Base-by-base conservation (phyloP, 2,797 vertebrate species). In the Lagocephalus sceleratus region DNA sequence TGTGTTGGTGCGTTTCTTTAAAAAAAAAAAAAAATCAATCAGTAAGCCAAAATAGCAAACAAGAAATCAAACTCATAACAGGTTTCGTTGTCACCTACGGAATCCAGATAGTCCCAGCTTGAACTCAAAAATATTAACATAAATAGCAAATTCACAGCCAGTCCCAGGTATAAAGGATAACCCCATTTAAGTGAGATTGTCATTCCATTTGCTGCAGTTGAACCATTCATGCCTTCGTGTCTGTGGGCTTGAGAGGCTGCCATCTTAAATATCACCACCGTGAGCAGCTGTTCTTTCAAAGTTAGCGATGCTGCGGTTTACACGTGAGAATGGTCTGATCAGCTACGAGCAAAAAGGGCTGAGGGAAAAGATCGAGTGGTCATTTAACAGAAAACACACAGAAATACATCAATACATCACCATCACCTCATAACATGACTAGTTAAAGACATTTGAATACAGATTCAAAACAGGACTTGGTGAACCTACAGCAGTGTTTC, bases 401-500 rank as follows among this genome's bases (percentile, higher is more conserved):
- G 42, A 82, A 62, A 84, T 76, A 86, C 83, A 90, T 74, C 26
- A 85, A 79, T 80, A 91, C 87, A 90, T 68, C 75, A 70, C 82
- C 78, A 85, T 83, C 47, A 84, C 82, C 75, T 85, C 83, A 68
- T 73, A 76, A 85, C 84, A 85, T 76, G 71, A 82, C 73, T 78
- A 50, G 63, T 75, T 81, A 68, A 75, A 83, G 78, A 90, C 85
- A 90, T 87, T 83, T 83, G 80, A 79, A 89, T 87, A 90, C 87
- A 90, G 70, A 73, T 81, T 81, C 66, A 84, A 69, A 84, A 86
- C 82, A 84, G 70, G 82, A 76, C 75, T 87, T 41, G 26, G 60
- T 75, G 76, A 85, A 90, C 85, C 79, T 83, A 85, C 86, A 86
- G 89, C 88, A 90, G 85, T 86, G 79, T 81, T 76, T 68, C 51